Conservation (phyloP, 2,113 vertebrate species). For the Gadus chalcogrammus region DNA sequence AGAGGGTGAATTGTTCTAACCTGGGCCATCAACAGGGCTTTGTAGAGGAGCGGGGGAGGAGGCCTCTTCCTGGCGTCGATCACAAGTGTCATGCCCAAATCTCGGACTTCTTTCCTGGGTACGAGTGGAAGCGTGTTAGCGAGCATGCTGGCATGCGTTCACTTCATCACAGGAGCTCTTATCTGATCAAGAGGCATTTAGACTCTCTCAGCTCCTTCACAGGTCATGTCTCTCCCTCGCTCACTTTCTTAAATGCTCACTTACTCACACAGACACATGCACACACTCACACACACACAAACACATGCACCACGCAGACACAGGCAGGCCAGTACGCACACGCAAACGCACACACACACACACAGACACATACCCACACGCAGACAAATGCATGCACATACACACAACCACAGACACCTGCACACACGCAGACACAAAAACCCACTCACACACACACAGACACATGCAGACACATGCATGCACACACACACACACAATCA, state of each 20-base stretch:
- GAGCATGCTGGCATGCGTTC: constrained; percentile 12
- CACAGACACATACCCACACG: neutral
- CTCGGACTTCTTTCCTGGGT: constrained; percentile 72
- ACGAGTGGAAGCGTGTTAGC: constrained; percentile 23
- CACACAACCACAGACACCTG: neutral
- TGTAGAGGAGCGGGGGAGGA: constrained; percentile 66
- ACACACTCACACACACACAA: too few species aligned
- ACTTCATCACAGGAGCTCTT: neutral
- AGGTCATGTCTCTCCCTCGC: constrained; percentile 15
- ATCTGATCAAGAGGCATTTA: neutral
- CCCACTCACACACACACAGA: neutral
- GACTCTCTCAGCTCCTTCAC: constrained; percentile 1
- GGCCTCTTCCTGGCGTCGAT: constrained; percentile 82
- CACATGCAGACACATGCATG: too few species aligned
- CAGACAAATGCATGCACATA: neutral
- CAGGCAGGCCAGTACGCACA: too few species aligned
- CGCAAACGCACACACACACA: neutral
- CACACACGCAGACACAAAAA: neutral
- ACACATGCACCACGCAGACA: too few species aligned
- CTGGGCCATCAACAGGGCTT: constrained; percentile 81
- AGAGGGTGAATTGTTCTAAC: constrained; percentile 55
- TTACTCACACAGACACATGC: neutral
- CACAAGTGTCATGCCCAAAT: constrained; percentile 77
- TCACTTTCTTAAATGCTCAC: neutral
- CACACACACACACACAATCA: neutral